Base-by-base conservation (phyloP, 2,888 invertebrate species). In the Gasteruption jaculator region DNA sequence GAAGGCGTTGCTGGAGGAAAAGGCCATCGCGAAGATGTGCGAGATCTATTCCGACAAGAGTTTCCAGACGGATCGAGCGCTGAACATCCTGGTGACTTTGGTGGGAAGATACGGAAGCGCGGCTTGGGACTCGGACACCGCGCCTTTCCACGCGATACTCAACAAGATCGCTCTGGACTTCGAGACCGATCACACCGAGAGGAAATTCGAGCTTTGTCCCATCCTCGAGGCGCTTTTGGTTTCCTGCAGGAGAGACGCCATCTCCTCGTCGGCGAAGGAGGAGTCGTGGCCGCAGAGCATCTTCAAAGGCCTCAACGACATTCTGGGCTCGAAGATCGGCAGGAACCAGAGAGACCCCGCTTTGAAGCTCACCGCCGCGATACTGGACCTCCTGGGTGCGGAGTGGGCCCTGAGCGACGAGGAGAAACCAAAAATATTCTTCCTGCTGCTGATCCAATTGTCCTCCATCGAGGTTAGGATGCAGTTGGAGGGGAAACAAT, bases 391-490 rank as follows among this genome's bases (percentile, higher is more conserved):
- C 1, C 74, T 91, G 15, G 91, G 93, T 14, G 81, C 90, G 18
- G 88, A 90, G 51, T 92, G 91, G 91, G 79, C 85, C 40, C 74
- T 91, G 50, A 79, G 79, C 57, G 86, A 88, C 68, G 86, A 86
- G 53, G 85, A 85, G 46, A 79, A 81, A 53, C 88, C 89, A 41
- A 87, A 88, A 71, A 83, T 89, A 60, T 86, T 91, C 60, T 83
- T 93, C 57, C 74, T 92, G 14, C 72, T 93, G 8, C 70, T 89
- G 16, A 80, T 92, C 41, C 92, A 94, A 66, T 74, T 95, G 41
- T 85, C 88, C 56, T 90, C 91, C 35, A 89, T 94, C 63, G 94
- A 95, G 77, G 86, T 94, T 1, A 81, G 93, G 60, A 93, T 95
- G 92, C 89, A 91, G 54, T 75, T 94, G 49, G 94, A 94, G 62